Evolutionary conservation across 2,888 invertebrate genomes (phyloP), one percentile per base, ranked within the genome.

Genomic region (Cabera pusaria): DNA sequence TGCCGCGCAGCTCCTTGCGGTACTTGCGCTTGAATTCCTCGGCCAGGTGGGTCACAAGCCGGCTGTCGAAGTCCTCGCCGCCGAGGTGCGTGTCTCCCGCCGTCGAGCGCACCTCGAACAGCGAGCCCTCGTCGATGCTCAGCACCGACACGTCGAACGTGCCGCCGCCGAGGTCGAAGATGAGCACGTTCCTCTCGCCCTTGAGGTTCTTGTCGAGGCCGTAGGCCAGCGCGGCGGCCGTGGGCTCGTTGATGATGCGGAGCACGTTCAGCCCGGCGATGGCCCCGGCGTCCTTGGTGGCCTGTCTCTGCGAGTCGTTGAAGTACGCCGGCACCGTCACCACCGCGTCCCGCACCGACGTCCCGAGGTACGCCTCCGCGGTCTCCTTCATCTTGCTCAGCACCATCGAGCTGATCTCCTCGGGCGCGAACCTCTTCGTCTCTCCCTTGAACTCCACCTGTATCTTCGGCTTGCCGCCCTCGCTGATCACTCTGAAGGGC

Each of bases 81-180:
- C 92, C 92, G 44, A 91, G 70, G 68, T 94, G 93, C 0, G 93
- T 94, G 60, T 94, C 93, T 3, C 93, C 93, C 0, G 93, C 92
- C 0, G 93, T 93, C 0, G 93, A 88, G 64, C 91, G 91, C 0
- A 94, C 93, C 72, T 93, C 92, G 59, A 93, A 93, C 50, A 93
- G 68, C 0, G 92, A 91, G 0, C 95, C 91, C 70, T 96, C 95
- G 63, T 95, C 95, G 63, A 96, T 96, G 25, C 94, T 92, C 20
- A 96, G 79, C 49, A 96, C 93, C 27, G 96, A 96, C 1, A 96
- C 96, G 83, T 96, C 95, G 69, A 96, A 96, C 31, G 95, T 95
- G 26, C 95, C 96, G 53, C 95, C 95, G 10, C 82, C 82, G 52
- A 93, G 78, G 73, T 93, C 92, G 54, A 92, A 92, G 55, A 93